Base-by-base conservation (phyloP, 2,797 vertebrate genomes). In the Hemibagrus guttatus region DNA sequence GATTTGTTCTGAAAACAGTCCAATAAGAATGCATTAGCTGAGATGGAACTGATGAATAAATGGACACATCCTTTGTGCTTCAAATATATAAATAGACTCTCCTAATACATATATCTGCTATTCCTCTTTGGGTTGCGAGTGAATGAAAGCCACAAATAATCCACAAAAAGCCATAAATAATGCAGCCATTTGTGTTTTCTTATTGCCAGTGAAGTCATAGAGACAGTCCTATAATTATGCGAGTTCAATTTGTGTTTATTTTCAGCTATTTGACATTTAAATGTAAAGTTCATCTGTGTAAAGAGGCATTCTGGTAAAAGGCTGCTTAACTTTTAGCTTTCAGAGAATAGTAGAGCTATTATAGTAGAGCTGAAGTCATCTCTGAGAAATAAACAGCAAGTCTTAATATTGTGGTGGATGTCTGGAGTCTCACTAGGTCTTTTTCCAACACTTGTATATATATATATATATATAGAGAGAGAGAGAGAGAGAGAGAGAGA, bases 91-190 rank as follows among this genome's bases (percentile, higher is more conserved):
- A 19, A 72, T 54, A 58, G 46, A 58, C 23, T 83, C 56, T 54
- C 6, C 16, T 26, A 23, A 19, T 81, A 7, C 58, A 35, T 56
- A 75, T 28, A 28, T 46, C 63, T 9, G 56, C 54, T 86, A 81
- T 81, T 86, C n/a, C 56, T 31, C 56, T 46, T 35, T 35, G n/a
- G 49, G 52, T 58, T 74, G 85, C 9, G 46, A 49, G 46, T 39
- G 54, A 59, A 49, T 23, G 80, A 56, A 71, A 23, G 12, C n/a
- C 21, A 52, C 63, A 80, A 86, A 46, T 46, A 46, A 46, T 3
- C 42, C 42, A 46, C 42, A 49, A 49, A 49, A 26, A 13, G 5
- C 4, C 35, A 72, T 46, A 42, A 71, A 71, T 71, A 72, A 72
- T 72, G 39, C 23, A 46, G 23, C 23, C 11, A 31, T 28, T 52